Conservation (phyloP, 2,113 vertebrate genomes). For the Anser brachyrhynchus region DNA sequence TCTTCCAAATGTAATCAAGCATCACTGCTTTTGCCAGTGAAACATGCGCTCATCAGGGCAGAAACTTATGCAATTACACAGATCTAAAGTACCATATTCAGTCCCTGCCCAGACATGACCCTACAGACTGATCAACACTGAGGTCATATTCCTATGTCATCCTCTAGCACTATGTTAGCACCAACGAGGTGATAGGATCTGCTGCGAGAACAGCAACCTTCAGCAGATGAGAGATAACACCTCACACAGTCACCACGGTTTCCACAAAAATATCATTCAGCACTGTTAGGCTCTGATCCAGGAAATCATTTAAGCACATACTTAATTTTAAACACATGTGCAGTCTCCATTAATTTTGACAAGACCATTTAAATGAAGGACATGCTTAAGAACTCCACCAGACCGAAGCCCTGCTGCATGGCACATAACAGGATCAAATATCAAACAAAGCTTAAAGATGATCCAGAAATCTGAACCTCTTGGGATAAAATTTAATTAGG, state of each 20-base stretch:
- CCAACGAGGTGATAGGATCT: neutral
- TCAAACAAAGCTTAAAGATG: neutral
- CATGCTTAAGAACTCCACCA: neutral
- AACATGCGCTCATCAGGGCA: neutral
- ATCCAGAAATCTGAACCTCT: neutral
- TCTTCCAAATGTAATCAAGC: neutral
- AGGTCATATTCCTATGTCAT: rapidly evolving
- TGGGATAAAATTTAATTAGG: neutral
- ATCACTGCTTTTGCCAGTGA: neutral
- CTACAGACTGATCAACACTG: neutral
- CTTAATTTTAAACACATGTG: neutral
- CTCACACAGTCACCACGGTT: rapidly evolving
- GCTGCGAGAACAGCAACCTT: neutral
- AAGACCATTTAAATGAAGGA: neutral
- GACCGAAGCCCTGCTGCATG: neutral
- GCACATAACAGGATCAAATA: neutral
- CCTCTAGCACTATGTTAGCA: neutral
- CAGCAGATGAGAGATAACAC: neutral
- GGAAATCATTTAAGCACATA: neutral
- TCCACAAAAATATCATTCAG: neutral
- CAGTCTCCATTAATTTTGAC: neutral
- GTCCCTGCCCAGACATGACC: neutral
- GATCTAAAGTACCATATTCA: rapidly evolving
- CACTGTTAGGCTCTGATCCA: neutral
- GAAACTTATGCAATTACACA: neutral